phyloP scores from a whole-genome alignment of 2,888 invertebrate species.

The Sarcophaga carnaria region DNA sequence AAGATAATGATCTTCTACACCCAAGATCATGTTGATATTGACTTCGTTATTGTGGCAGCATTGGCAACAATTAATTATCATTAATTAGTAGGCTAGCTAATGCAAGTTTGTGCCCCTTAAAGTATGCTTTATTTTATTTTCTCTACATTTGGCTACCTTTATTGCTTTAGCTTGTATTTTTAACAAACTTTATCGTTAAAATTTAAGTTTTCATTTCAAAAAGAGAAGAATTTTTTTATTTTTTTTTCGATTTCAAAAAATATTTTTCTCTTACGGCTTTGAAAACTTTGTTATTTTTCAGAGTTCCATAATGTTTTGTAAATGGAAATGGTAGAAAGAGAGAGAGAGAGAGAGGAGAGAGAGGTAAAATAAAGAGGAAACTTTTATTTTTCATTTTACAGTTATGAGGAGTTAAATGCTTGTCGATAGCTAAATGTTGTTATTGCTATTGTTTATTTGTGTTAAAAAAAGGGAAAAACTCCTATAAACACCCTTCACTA shows the following conservation, averaged over 20 bases:
- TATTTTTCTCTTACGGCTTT: slow-evolving; percentile 20
- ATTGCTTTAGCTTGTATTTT: neutral
- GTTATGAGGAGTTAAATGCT: slow-evolving; percentile 69
- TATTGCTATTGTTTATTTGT: slow-evolving; percentile 39
- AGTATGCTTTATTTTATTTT: too few species aligned
- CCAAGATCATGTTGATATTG: too few species aligned
- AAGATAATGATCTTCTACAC: too few species aligned
- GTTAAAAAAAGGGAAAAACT: slow-evolving; percentile 7
- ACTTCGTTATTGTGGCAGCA: too few species aligned
- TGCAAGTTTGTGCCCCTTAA: neutral
- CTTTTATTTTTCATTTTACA: slow-evolving; percentile 39
- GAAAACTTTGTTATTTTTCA: neutral
- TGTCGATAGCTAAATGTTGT: slow-evolving; percentile 55
- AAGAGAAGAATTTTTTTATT: slow-evolving; percentile 4
- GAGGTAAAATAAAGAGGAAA: neutral
- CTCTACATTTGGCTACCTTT: neutral
- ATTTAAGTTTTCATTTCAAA: slow-evolving; percentile 53
- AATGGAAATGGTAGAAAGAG: too few species aligned
- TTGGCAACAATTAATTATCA: too few species aligned
- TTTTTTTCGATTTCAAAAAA: slow-evolving; percentile 26
- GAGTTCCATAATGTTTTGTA: too few species aligned
- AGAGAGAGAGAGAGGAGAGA: too few species aligned
- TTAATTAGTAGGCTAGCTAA: neutral
- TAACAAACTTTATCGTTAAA: slow-evolving; percentile 55
- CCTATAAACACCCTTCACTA: slow-evolving; percentile 42